These are phyloP conservation scores for Druon quercuslanigerum DNA, from an alignment of 1,140 invertebrate species.

Conservation along the genomic window DNA sequence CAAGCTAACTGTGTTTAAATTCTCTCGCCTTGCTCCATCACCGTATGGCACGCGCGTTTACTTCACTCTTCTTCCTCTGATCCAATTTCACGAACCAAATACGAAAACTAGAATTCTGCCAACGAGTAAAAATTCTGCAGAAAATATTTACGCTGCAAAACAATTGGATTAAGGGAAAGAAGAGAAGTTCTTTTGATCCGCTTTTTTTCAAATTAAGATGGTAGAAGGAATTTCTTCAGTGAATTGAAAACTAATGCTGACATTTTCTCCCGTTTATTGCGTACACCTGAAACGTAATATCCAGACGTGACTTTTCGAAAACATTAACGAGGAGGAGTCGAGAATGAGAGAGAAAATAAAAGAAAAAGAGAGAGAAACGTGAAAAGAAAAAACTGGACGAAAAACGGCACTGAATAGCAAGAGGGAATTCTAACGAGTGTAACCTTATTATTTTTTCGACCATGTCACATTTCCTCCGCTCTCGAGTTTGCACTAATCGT, in stretches of 20 bases:
- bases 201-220: neutral
- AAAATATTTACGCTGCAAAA: neutral
- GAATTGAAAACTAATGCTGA: too few relatives aligned
- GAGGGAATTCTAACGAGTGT: constrained; percentile 27
- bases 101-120: constrained; percentile 8
- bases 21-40: constrained; percentile 12
- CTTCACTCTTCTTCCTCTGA: constrained; percentile 38
- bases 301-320: constrained; percentile 5
- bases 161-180: too few relatives aligned
- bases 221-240: neutral
- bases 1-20: constrained; percentile 7
- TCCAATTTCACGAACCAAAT: constrained; percentile 32
- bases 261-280: neutral
- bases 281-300: constrained; percentile 16
- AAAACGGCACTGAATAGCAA: constrained; percentile 19
- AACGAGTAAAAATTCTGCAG: neutral
- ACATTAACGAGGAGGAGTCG: neutral
- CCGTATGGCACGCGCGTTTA: constrained; percentile 32
- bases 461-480: constrained; percentile 39
- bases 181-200: too few relatives aligned
- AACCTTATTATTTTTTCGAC: constrained; percentile 29
- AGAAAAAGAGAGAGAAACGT: too few relatives aligned
- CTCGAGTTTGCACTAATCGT: constrained; percentile 47
- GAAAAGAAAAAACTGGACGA: constrained; percentile 8
- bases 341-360: constrained; percentile 24